Evolutionary conservation across 2,888 invertebrate genomes (phyloP), one percentile per base, ranked within the genome.

Genomic region (Gortyna flavago): DNA sequence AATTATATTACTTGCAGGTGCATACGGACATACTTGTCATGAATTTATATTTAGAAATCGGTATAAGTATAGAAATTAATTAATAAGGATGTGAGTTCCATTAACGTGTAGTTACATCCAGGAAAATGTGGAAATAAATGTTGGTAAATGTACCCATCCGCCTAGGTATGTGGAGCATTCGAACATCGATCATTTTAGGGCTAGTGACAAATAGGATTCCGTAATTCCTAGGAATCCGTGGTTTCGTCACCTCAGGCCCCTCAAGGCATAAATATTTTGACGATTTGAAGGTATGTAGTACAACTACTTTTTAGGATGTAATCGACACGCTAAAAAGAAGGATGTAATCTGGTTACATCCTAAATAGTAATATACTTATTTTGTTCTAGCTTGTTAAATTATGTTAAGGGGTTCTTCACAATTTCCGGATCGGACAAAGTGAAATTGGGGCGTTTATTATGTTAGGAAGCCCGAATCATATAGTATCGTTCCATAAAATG

Each of bases 121-220:
- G 70, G 72, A 81, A 77, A 81, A 73, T 85, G 70, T 67, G 25
- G 72, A 72, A 81, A 73, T 81, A 73, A 66, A 59, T 73, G 65
- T 75, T 67, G 65, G 62, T 32, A 57, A 80, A 73, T 81, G 32
- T 71, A 76, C 6, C 18, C n/a, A 29, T 48, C 62, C 25, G n/a
- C 9, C 18, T 66, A 54, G 38, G 32, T 62, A 70, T 59, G 44
- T 57, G 29, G 8, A 54, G 29, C 62, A 71, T 85, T 67, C 32
- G 72, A 59, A 73, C 59, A 81, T 76, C 57, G 51, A 61, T 54
- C 66, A 67, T 61, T 76, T 81, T 67, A 81, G 59, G 82, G 70
- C 77, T 57, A 32, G n/a, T 41, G 51, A 70, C 67, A 29, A 79
- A 73, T 61, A 29, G 25, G 48, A 54, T 79, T 38, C 35, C 29